These are phyloP conservation scores for Cnemophilus loriae DNA, from an alignment of 2,113 vertebrate species.

Conservation along the genomic window DNA sequence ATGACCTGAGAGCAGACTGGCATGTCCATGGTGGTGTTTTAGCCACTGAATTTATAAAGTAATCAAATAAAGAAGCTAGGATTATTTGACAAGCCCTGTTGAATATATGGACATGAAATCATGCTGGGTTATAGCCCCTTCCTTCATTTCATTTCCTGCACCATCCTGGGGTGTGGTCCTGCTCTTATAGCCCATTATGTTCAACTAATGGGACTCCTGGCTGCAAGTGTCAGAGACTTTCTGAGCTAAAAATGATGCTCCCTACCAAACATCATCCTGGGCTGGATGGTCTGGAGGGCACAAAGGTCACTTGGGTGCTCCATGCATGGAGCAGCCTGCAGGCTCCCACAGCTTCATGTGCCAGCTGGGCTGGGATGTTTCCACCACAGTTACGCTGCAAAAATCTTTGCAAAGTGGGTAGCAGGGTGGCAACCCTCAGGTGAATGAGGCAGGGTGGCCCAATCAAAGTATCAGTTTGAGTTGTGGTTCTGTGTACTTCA, in stretches of 20 bases:
- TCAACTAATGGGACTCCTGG: background rate
- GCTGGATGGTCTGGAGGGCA: background rate
- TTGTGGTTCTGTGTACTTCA: background rate
- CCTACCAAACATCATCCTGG: background rate
- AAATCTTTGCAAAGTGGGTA: background rate
- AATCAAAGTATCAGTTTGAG: background rate
- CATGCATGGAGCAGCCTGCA: background rate
- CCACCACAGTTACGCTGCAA: background rate
- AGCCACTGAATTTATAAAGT: background rate
- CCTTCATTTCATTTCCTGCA: background rate
- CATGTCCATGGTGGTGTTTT: background rate
- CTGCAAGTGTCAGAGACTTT: background rate
- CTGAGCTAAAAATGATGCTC: background rate
- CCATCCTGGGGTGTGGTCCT: background rate
- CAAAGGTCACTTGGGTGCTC: background rate
- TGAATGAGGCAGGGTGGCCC: background rate
- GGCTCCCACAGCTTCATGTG: rapidly evolving
- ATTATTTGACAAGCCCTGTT: background rate
- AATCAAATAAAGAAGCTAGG: background rate
- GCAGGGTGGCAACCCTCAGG: background rate
- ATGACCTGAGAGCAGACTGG: background rate
- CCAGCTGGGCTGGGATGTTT: background rate
- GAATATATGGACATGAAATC: background rate
- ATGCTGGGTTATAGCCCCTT: background rate
- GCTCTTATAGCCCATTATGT: background rate